phyloP scores from a whole-genome alignment of 2,113 vertebrate genomes.

The Paratilapia polleni region DNA sequence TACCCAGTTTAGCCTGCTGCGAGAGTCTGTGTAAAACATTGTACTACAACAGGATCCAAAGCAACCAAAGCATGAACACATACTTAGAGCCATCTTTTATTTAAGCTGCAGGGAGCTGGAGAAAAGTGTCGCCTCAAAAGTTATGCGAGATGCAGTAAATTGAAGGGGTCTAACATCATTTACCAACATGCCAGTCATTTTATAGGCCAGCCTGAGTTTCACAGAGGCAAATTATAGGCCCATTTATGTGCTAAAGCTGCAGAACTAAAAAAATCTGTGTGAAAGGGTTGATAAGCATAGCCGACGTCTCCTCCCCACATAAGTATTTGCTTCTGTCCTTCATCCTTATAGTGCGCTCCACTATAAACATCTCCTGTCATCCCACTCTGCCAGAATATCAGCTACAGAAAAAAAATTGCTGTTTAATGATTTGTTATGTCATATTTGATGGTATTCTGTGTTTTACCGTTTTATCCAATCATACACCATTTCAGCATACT shows the following conservation, averaged over 20 bases:
- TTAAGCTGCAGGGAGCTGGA: constrained; percentile 19
- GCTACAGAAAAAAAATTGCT: background rate
- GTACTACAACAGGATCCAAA: background rate
- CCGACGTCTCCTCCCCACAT: constrained; percentile 46
- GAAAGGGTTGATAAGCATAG: constrained; percentile 46
- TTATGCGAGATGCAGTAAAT: constrained; percentile 36
- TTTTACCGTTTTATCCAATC: background rate
- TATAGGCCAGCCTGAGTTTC: constrained; percentile 35
- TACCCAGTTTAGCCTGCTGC: background rate
- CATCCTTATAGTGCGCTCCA: constrained; percentile 33
- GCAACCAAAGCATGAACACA: background rate
- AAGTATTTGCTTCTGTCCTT: constrained; percentile 41
- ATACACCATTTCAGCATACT: constrained; percentile 18
- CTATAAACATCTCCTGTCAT: constrained; percentile 44
- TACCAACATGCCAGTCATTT: constrained; percentile 50
- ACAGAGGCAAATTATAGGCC: constrained; percentile 37
- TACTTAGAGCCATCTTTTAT: background rate
- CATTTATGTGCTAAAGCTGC: constrained; percentile 44
- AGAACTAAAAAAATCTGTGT: constrained; percentile 42
- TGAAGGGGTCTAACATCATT: constrained; percentile 43
- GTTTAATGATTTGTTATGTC: constrained; percentile 9
- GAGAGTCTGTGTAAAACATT: background rate
- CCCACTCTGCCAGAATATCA: background rate
- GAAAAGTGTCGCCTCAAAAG: constrained; percentile 38
- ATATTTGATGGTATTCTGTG: constrained; percentile 5